Conservation (phyloP, 2,888 invertebrate species). For the Platycheirus rosarum region DNA sequence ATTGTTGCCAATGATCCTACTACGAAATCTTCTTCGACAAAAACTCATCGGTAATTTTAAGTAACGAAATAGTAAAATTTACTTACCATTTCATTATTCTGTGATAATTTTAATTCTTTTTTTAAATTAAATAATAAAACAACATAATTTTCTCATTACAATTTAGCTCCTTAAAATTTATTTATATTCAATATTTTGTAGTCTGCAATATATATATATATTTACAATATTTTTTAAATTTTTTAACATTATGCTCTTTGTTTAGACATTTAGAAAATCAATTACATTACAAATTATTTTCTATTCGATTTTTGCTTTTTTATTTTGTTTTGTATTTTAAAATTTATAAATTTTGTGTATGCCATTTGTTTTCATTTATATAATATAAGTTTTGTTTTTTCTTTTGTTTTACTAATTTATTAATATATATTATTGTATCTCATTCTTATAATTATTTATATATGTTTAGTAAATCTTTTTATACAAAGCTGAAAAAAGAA, state of each 20-base stretch:
- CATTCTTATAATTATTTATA: conserved; percentile 61
- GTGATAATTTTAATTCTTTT: too few relatives aligned
- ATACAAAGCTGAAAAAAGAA: conserved; percentile 64
- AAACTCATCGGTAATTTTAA: too few relatives aligned
- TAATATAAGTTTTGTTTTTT: conserved; percentile 36
- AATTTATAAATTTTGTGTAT: conserved; percentile 49
- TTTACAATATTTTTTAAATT: conserved; percentile 42
- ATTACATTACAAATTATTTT: conserved; percentile 61
- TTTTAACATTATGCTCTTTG: conserved; percentile 57
- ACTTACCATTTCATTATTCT: too few relatives aligned
- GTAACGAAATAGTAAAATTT: too few relatives aligned
- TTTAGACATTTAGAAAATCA: conserved; percentile 74
- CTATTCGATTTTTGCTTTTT: conserved; percentile 24
- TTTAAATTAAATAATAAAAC: background rate
- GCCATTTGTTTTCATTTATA: conserved; percentile 37
- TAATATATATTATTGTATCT: conserved; percentile 67
- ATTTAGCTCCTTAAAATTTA: conserved; percentile 65
- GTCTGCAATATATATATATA: conserved; percentile 45
- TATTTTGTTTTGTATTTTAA: conserved; percentile 28
- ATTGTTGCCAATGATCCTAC: too few relatives aligned
- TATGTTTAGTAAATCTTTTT: conserved; percentile 63
- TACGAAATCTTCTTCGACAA: too few relatives aligned
- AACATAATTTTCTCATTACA: conserved; percentile 15
- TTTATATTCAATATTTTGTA: conserved; percentile 65
- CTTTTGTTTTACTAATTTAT: conserved; percentile 34